phyloP scores from a whole-genome alignment of 92 coral and sea anemone species.

The Virgularia gustaviana region DNA sequence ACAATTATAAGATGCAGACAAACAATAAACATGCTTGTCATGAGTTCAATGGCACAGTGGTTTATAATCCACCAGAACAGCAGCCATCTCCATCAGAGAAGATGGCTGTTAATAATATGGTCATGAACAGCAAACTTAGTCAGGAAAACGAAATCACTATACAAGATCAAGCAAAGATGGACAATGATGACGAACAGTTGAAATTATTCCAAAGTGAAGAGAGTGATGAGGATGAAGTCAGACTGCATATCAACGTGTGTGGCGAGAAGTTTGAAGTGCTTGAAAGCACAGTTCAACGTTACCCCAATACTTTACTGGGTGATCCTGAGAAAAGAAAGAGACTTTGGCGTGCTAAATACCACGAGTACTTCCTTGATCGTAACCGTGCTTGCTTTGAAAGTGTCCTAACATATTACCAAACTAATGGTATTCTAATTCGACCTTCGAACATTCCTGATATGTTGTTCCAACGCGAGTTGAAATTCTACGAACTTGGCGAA shows the following conservation, averaged over 20 bases:
- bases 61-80: too few relatives aligned
- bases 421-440: constrained; percentile 74
- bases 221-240: neutral
- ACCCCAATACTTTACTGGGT: constrained; percentile 84
- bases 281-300: constrained; percentile 71
- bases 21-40: too few relatives aligned
- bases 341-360: constrained; percentile 66
- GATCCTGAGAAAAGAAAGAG: constrained; percentile 56
- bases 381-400: constrained; percentile 94
- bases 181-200: too few relatives aligned
- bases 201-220: neutral
- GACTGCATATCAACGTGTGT: constrained; percentile 69
- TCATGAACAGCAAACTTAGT: too few relatives aligned
- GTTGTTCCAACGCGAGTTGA: constrained; percentile 74
- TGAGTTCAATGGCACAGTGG: too few relatives aligned
- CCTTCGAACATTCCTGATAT: constrained; percentile 78
- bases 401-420: constrained; percentile 87
- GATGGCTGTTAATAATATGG: too few relatives aligned
- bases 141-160: too few relatives aligned
- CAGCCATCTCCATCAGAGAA: too few relatives aligned
- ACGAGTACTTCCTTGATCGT: constrained; percentile 79
- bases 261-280: constrained; percentile 80
- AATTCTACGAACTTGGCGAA: constrained; percentile 91
- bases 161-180: too few relatives aligned
- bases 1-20: too few relatives aligned